Percentiles rank a stretch among this genome's conserved stretches.
These are phyloP conservation scores for Apeltes quadracus DNA, from an alignment of 2,113 vertebrate genomes.

Conservation along the genomic window DNA sequence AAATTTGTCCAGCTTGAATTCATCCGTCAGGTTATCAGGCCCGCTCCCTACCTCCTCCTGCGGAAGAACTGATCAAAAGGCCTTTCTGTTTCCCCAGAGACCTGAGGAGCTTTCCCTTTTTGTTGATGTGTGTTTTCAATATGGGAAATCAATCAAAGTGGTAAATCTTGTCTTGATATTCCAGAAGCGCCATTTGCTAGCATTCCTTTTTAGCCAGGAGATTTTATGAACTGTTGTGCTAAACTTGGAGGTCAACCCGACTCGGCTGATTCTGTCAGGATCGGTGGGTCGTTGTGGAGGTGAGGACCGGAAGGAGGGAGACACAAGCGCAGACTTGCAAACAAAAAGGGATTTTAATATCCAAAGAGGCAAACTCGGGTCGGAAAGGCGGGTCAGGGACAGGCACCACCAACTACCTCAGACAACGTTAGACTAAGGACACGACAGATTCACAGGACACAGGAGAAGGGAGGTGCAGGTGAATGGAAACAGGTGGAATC, in stretches of 20 bases:
- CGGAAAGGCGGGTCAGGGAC: no score
- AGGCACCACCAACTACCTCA: no score
- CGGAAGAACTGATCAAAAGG: slow-evolving; percentile 14
- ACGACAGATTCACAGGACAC: no score
- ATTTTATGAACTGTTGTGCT: not conserved
- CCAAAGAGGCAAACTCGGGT: no score
- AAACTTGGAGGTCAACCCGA: not conserved
- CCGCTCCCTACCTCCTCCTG: not conserved
- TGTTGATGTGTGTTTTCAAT: slow-evolving; percentile 6
- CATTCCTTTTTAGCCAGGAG: not conserved
- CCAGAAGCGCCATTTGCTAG: not conserved
- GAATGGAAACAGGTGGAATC: no score
- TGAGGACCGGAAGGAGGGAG: no score
- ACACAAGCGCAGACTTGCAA: no score
- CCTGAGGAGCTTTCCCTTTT: not conserved
- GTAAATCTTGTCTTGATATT: not conserved
- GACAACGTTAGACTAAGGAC: no score
- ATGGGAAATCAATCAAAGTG: no score
- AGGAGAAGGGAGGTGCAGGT: no score
- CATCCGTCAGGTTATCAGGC: slow-evolving; percentile 4
- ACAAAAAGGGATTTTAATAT: no score
- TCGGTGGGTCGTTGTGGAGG: no score
- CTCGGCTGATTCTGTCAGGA: not conserved
- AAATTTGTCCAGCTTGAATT: slow-evolving; percentile 29
- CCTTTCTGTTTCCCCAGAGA: slow-evolving; percentile 10